These are phyloP conservation scores for Morpho deidamia DNA, from an alignment of 2,888 invertebrate species.

Conservation along the genomic window DNA sequence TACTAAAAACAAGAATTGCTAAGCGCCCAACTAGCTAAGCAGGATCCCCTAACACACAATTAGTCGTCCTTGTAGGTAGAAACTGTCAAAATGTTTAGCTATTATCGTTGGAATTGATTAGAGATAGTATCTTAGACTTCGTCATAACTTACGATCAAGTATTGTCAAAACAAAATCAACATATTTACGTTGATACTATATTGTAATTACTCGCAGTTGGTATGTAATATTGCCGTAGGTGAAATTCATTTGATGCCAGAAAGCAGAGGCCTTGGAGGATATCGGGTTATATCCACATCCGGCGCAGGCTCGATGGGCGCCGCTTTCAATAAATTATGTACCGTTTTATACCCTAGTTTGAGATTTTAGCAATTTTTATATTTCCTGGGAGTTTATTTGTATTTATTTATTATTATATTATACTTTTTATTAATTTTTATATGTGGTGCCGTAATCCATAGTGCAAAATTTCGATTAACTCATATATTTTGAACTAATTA, in stretches of 20 bases:
- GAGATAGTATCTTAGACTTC: too few species aligned
- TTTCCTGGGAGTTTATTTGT: constrained; percentile 1
- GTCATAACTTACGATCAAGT: too few species aligned
- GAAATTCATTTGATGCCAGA: constrained; percentile 13
- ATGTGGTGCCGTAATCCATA: too few species aligned
- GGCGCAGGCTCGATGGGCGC: constrained; percentile 6
- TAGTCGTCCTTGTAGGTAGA: too few species aligned
- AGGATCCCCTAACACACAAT: too few species aligned
- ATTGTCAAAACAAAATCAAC: not conserved
- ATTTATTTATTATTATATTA: constrained; percentile 1
- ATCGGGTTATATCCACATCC: constrained; percentile 18
- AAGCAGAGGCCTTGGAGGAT: constrained; percentile 12
- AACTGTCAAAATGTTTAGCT: too few species aligned
- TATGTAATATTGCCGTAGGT: constrained; percentile 2
- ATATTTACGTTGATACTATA: not conserved
- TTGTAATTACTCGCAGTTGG: not conserved
- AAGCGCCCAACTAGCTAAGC: too few species aligned
- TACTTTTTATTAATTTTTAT: not conserved
- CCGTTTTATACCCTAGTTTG: constrained; percentile 10
- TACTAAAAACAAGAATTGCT: too few species aligned
- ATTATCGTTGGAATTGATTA: too few species aligned
- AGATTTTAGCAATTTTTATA: not conserved
- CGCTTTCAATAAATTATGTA: constrained; percentile 13
- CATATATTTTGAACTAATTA: too few species aligned
- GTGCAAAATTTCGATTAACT: too few species aligned